A percentile compares a stretch with the other conserved stretches of the same genome.
Conservation (phyloP, 1,140 invertebrate genomes). For the Drosophila subpulchrella region DNA sequence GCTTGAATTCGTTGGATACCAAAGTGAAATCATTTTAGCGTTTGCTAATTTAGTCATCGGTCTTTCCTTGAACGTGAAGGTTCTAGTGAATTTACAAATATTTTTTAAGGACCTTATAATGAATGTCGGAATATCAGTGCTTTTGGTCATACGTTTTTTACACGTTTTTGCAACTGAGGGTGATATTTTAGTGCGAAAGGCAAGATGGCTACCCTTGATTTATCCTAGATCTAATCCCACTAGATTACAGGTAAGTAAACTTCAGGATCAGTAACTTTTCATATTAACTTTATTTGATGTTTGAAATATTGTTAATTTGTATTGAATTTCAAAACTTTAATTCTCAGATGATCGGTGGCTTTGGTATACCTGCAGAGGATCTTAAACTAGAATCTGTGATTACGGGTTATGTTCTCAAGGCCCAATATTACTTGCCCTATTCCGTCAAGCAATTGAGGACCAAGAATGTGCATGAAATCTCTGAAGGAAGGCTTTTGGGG, state of each 20-base stretch:
- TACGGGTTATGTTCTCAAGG: conserved; percentile 78
- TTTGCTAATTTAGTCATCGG: conserved; percentile 23
- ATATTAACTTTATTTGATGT: no score
- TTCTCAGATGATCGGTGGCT: conserved; percentile 71
- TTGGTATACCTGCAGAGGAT: conserved; percentile 77
- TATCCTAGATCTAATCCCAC: conserved; percentile 54
- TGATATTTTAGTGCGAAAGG: conserved; percentile 61
- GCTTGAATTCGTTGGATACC: conserved; percentile 5
- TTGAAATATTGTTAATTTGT: neutral
- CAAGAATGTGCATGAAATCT: conserved; percentile 50
- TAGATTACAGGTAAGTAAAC: conserved; percentile 44
- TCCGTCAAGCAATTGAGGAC: conserved; percentile 51
- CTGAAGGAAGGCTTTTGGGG: neutral
- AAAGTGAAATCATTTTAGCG: conserved; percentile 9
- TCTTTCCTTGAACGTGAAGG: conserved; percentile 5
- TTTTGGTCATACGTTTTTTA: neutral
- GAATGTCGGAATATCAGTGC: neutral
- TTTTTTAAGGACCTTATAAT: conserved; percentile 4
- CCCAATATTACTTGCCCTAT: conserved; percentile 70
- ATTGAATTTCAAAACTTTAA: neutral
- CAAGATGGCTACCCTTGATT: conserved; percentile 62
- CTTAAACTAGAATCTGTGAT: conserved; percentile 66
- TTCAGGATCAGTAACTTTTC: no score
- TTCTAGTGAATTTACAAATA: neutral
- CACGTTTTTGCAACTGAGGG: conserved; percentile 12